Base-by-base conservation (phyloP, 2,888 invertebrate genomes). In the Hipparchia sbordonii region DNA sequence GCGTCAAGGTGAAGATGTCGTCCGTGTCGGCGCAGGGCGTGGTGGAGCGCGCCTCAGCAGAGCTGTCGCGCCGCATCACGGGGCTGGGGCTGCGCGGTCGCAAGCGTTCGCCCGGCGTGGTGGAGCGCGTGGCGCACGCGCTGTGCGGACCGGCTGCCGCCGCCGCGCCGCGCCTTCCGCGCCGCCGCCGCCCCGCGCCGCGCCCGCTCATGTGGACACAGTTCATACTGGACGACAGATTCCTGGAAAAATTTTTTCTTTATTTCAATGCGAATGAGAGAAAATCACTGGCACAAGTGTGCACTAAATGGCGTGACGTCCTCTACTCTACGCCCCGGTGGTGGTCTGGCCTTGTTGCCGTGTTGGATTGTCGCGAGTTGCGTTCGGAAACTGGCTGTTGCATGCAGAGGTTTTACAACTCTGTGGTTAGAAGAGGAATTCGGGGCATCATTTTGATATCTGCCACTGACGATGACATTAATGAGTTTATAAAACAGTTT, bases 41-140 rank as follows among this genome's bases (percentile, higher is more conserved):
- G 85, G 98, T 98, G 90, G 98, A 98, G 95, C 95, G 98, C 85
- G 98, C 98, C 83, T 97, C 97, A 81, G 98, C 98, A 78, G 98
- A 98, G 92, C 95, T 98, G 79, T 97, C 97, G 81, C 97, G 98
- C 86, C 96, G 98, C 85, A 98, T 98, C 91, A 98, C 97, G 85
- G 97, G 97, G 76, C 94, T 97, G 81, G 96, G 96, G 70, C 91
- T 97, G 84, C 95, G 97, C 80, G 95, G 95, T 73, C 94, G 95
- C 78, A 95, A 95, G 81, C 93, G 93, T 77, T 92, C 95, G 76
- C 87, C 94, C 76, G 94, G 95, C 79, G 97, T 98, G 78, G 97
- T 97, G 95, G 98, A 98, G 88, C 96, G 97, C 79, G 97, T 98
- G 73, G 97, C 97, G 66, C 97, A 97, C 87, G 98, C 97, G 46